phyloP scores from a whole-genome alignment of 2,797 vertebrate species.

The Bucorvus abyssinicus region DNA sequence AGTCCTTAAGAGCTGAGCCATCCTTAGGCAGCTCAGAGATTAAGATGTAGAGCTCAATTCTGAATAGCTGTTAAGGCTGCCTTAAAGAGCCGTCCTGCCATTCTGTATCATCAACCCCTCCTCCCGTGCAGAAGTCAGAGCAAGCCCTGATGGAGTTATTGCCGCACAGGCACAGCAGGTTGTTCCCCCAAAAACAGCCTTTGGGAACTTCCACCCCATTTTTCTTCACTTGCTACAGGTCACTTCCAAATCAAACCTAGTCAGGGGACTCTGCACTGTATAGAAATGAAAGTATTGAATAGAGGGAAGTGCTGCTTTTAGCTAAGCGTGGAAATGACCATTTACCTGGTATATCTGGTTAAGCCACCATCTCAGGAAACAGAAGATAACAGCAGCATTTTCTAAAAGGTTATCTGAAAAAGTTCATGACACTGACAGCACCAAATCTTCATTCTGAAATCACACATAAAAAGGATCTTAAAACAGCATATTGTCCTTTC shows the following conservation, averaged over 20 bases:
- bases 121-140: background rate
- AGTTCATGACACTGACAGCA: background rate
- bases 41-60: background rate
- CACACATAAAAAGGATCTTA: background rate
- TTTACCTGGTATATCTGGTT: background rate
- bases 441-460: background rate
- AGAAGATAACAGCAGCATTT: background rate
- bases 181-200: background rate
- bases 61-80: background rate
- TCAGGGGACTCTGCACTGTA: background rate
- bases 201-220: background rate
- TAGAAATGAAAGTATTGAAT: background rate
- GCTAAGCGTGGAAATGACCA: background rate
- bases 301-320: background rate
- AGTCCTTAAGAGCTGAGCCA: background rate
- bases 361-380: background rate
- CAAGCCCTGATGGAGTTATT: background rate
- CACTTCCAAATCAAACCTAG: background rate
- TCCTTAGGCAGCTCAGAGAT: background rate
- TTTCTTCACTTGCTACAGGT: background rate
- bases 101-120: background rate
- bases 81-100: background rate
- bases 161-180: rapidly evolving
- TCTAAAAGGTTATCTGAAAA: background rate
- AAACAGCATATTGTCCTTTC: background rate